A percentile compares a stretch with the other conserved stretches of the same genome.
Conservation (phyloP, 53 echinoderm and acorn worm genomes). For the Paelopatides confundens region DNA sequence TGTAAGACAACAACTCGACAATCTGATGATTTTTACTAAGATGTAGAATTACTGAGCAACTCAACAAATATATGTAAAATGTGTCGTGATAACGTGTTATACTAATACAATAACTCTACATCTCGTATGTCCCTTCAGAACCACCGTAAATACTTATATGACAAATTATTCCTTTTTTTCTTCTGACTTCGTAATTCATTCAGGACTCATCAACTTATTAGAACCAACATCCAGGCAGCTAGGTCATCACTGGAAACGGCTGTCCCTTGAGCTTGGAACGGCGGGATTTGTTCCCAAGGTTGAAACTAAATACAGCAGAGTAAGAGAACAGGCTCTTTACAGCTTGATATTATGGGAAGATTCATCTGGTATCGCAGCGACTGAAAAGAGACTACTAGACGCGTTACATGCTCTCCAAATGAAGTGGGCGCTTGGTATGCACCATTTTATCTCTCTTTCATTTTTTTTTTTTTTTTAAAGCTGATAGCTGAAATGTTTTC, state of each 20-base stretch:
- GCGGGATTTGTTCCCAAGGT: constrained; percentile 79
- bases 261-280: constrained; percentile 89
- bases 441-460: no score
- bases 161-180: no score
- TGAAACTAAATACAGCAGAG: constrained; percentile 78
- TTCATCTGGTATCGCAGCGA: constrained; percentile 88
- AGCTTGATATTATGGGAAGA: constrained; percentile 94
- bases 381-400: constrained; percentile 85
- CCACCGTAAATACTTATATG: no score
- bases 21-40: no score
- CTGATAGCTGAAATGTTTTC: no score
- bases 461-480: no score
- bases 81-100: no score
- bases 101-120: no score
- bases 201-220: constrained; percentile 84
- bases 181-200: background rate
- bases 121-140: no score
- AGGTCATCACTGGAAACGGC: constrained; percentile 96
- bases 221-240: constrained; percentile 86
- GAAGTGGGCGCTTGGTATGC: constrained; percentile 81
- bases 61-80: no score
- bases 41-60: no score
- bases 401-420: constrained; percentile 80
- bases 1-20: no score
- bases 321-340: constrained; percentile 95